These are phyloP conservation scores for Tetropium fuscum DNA, from an alignment of 2,888 invertebrate genomes.

Conservation along the genomic window DNA sequence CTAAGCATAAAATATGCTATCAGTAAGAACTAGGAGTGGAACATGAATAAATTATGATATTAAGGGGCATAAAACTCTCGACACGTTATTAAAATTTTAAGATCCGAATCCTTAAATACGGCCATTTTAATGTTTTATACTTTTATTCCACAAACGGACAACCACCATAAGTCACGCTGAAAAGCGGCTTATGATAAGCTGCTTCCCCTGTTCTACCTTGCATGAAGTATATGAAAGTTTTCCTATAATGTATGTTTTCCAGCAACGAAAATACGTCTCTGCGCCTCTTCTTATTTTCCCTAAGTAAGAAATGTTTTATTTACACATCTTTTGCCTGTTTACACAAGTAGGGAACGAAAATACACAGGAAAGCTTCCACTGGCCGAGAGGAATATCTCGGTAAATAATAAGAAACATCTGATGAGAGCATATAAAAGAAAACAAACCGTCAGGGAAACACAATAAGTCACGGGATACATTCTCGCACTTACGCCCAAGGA, in stretches of 20 bases:
- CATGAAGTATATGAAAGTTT: slow-evolving; percentile 37
- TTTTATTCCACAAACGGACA: slow-evolving; percentile 55
- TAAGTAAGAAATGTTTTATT: slow-evolving; percentile 22
- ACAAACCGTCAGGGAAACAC: no score
- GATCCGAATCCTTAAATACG: slow-evolving; percentile 53
- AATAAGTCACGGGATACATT: no score
- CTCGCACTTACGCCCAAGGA: no score
- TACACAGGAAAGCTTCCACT: neutral
- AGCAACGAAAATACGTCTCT: slow-evolving; percentile 28
- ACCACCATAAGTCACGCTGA: slow-evolving; percentile 54
- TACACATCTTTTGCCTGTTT: slow-evolving; percentile 16
- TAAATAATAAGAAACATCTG: slow-evolving; percentile 3
- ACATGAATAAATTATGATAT: slow-evolving; percentile 55
- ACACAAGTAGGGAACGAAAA: neutral
- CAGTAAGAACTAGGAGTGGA: slow-evolving; percentile 46
- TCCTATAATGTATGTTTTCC: slow-evolving; percentile 32
- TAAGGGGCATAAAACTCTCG: slow-evolving; percentile 54
- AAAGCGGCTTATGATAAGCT: slow-evolving; percentile 56
- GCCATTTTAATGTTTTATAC: slow-evolving; percentile 57
- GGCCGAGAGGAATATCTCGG: neutral
- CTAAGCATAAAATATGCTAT: slow-evolving; percentile 50
- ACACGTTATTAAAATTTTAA: slow-evolving; percentile 58
- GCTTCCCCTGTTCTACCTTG: slow-evolving; percentile 45
- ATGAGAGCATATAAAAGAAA: neutral
- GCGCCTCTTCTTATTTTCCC: neutral